phyloP scores from a whole-genome alignment of 1,140 invertebrate species.

The Dolichoris vasculosae region DNA sequence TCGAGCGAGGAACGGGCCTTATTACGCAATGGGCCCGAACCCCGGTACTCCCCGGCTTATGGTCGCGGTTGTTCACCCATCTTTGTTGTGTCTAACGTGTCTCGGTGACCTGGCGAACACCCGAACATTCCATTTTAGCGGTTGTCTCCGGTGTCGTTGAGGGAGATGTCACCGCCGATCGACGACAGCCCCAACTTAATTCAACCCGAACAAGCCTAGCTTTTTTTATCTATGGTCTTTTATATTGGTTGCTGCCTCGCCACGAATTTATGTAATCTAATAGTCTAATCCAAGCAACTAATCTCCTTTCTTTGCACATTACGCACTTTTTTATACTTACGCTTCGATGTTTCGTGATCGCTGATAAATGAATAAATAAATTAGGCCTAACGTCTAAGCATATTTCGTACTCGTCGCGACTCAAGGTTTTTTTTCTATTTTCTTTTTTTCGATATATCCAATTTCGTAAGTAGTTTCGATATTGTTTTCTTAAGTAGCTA shows the following conservation, averaged over 20 bases:
- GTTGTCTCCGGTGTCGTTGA: too few species aligned
- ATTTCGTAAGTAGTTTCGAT: not conserved
- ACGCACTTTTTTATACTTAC: not conserved
- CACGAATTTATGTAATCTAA: too few species aligned
- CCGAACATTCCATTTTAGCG: not conserved
- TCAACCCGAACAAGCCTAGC: too few species aligned
- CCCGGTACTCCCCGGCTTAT: slow-evolving; percentile 48
- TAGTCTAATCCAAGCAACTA: too few species aligned
- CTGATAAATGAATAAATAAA: not conserved
- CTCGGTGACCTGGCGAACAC: not conserved
- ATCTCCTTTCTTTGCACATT: not conserved
- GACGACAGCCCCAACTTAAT: not conserved
- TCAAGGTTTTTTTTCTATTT: not conserved
- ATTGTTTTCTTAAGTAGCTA: not conserved
- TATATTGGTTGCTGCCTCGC: too few species aligned
- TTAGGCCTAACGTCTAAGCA: not conserved
- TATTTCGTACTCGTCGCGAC: not conserved
- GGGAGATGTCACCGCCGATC: not conserved
- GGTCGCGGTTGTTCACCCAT: slow-evolving; percentile 66
- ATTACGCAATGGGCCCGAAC: slow-evolving; percentile 47
- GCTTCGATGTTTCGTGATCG: not conserved
- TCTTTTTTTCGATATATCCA: not conserved
- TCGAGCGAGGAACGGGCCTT: not conserved
- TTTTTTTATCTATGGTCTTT: too few species aligned
- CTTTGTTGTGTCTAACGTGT: slow-evolving; percentile 60